Conservation (phyloP, 1,140 invertebrate genomes). For the Temnothorax curvispinosus region DNA sequence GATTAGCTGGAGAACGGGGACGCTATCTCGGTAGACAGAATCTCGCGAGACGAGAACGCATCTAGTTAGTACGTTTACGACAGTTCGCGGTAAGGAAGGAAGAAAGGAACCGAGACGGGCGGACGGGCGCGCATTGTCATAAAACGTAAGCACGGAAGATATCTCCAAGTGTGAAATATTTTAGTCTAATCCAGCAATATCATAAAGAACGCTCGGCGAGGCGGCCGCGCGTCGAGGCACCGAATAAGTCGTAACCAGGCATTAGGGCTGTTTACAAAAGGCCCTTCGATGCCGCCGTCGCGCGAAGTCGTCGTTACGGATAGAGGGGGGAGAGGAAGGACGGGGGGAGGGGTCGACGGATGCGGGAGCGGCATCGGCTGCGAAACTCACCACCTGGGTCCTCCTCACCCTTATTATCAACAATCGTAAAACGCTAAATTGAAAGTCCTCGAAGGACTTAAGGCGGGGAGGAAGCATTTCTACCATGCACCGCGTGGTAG, state of each 20-base stretch:
- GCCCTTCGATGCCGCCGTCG: slow-evolving; percentile 77
- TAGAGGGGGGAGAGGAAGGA: background rate
- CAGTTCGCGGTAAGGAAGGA: slow-evolving; percentile 53
- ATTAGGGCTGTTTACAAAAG: slow-evolving; percentile 85
- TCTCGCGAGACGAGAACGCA: slow-evolving; percentile 63
- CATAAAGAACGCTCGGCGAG: slow-evolving; percentile 83
- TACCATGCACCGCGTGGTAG: background rate
- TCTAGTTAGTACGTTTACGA: slow-evolving; percentile 80
- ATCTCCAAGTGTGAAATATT: slow-evolving; percentile 86
- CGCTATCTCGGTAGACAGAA: slow-evolving; percentile 55
- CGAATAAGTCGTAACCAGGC: slow-evolving; percentile 83
- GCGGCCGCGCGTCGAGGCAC: slow-evolving; percentile 68
- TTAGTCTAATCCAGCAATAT: slow-evolving; percentile 86
- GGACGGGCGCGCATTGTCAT: slow-evolving; percentile 74
- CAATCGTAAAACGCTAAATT: slow-evolving; percentile 86
- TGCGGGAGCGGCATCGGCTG: slow-evolving; percentile 67
- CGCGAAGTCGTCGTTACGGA: slow-evolving; percentile 76
- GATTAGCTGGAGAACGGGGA: slow-evolving; percentile 70
- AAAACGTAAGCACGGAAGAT: slow-evolving; percentile 83
- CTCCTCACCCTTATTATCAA: slow-evolving; percentile 84
- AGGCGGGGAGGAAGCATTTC: slow-evolving; percentile 18
- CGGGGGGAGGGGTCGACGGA: background rate
- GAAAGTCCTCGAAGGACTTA: slow-evolving; percentile 80
- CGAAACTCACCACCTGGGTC: slow-evolving; percentile 82
- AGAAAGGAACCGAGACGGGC: slow-evolving; percentile 14